Percentiles rank a stretch among this genome's conserved stretches.
Evolutionary conservation across 2,113 vertebrate species (phyloP).

Genomic region (Lepus americanus): DNA sequence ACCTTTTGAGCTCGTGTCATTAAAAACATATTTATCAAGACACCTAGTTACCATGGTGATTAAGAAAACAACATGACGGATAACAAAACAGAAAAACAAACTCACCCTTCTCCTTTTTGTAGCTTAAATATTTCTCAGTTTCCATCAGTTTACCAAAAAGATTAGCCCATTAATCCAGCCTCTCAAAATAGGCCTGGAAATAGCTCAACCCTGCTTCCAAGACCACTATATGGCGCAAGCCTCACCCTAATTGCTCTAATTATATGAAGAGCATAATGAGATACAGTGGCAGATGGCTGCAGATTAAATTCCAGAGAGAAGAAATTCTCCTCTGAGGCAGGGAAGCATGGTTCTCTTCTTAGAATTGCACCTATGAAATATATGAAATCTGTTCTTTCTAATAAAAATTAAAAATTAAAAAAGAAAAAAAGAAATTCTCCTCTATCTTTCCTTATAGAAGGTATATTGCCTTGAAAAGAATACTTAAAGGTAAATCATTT

Average conservation of each 20-base stretch:
- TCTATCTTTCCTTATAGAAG: constrained; percentile 77
- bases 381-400: no score
- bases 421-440: constrained; percentile 7
- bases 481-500: constrained; percentile 52
- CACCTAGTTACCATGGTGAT: constrained; percentile 44
- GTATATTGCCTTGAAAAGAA: constrained; percentile 81
- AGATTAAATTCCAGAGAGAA: constrained; percentile 87
- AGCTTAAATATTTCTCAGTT: constrained; percentile 58
- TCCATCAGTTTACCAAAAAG: constrained; percentile 73
- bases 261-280: constrained; percentile 84
- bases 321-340: constrained; percentile 71
- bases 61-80: neutral
- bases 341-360: no score
- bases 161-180: constrained; percentile 75
- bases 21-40: constrained; percentile 43
- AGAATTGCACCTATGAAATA: no score
- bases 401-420: no score
- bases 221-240: constrained; percentile 69
- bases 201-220: constrained; percentile 64
- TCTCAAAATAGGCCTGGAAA: constrained; percentile 76
- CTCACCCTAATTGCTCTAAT: constrained; percentile 84
- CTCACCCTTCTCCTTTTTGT: neutral
- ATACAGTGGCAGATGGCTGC: constrained; percentile 88
- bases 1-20: constrained; percentile 31
- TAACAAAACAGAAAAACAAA: neutral